Conservation (phyloP, 2,113 vertebrate species). For the Grammomys dolichurus region DNA sequence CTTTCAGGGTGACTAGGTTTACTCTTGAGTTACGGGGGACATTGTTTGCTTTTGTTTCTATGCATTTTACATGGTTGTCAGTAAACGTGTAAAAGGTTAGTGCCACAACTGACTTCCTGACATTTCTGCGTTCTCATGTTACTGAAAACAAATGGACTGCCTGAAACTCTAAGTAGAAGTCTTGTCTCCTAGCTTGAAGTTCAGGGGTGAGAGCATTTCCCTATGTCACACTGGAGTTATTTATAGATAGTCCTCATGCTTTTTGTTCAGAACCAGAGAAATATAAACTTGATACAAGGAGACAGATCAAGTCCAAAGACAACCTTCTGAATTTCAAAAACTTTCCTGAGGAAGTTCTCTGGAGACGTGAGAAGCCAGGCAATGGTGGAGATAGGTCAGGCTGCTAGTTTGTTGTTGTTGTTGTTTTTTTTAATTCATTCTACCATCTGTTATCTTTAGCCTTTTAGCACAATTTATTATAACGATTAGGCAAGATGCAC, state of each 20-base stretch:
- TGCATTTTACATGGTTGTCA: conserved; percentile 67
- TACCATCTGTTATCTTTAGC: background rate
- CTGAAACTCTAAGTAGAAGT: background rate
- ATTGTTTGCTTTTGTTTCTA: background rate
- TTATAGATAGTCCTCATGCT: background rate
- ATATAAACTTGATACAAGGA: background rate
- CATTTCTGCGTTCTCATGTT: conserved; percentile 23
- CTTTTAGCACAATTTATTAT: background rate
- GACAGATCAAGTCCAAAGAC: background rate
- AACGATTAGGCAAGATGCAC: background rate
- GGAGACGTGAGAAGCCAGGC: background rate
- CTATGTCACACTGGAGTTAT: background rate
- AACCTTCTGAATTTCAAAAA: background rate
- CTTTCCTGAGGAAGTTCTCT: background rate
- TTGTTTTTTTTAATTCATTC: background rate
- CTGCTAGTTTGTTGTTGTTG: background rate
- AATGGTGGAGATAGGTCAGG: background rate
- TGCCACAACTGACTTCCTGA: conserved; percentile 29
- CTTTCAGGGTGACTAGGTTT: conserved; percentile 55
- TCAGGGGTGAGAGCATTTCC: background rate
- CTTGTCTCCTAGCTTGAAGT: background rate
- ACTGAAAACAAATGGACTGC: background rate
- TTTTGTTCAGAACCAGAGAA: background rate
- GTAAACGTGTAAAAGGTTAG: background rate
- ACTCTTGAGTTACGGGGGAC: background rate